Base-by-base conservation (phyloP, 2,888 invertebrate genomes). In the Torymus texanus region DNA sequence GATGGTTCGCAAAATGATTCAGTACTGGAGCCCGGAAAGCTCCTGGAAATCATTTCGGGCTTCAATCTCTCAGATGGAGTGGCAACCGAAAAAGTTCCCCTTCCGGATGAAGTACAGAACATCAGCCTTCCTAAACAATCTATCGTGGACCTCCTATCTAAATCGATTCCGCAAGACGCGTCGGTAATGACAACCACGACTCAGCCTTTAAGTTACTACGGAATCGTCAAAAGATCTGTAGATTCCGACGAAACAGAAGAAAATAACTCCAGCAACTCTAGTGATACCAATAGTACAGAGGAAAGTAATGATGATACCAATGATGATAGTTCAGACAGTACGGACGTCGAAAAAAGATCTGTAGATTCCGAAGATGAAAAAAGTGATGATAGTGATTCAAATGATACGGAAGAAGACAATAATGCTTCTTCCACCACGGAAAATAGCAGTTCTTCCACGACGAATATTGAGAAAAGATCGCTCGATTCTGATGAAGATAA, bases 21-120 rank as follows among this genome's bases (percentile, higher is more conserved):
- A 21, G 56, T 79, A 66, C 62, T 79, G 68, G 77, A 72, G 51
- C 80, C 80, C 62, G 73, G 77, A 29, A 72, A 76, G 59, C 80
- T 80, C 59, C 62, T 84, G 11, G 83, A 83, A 79, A 81, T 84
- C 18, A 65, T 82, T 81, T 83, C 83, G 76, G 84, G 82, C 56
- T 83, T 79, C 63, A 81, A 82, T 55, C 80, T 86, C 16, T 81
- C 84, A 18, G 68, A 83, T 65, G 83, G 85, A 1, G 63, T 83
- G 29, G 67, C 83, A 2, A 83, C 82, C 18, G 80, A 83, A 21
- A 82, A 83, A 58, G 79, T 83, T 12, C 50, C 82, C 13, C 66
- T 84, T n/a, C 84, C 86, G 4, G 78, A 80, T 14, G 79, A 81
- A 5, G 78, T 84, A 18, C 80, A 82, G 21, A 82, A 77, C 65